Conservation (phyloP, 2,888 invertebrate genomes). For the Leptinotarsa tumamoca region DNA sequence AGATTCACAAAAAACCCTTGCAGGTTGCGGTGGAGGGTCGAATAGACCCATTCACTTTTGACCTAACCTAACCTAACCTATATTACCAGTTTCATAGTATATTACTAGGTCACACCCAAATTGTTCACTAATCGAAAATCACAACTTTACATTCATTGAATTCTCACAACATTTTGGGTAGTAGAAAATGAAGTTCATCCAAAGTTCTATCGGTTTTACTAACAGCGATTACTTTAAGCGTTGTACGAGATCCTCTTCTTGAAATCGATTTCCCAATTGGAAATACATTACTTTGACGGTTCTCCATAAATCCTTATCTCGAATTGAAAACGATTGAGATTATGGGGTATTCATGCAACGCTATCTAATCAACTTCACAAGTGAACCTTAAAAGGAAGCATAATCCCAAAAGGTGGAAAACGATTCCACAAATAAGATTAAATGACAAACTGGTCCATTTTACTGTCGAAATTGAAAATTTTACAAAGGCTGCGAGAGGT, state of each 20-base stretch:
- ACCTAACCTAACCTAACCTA: too few species aligned
- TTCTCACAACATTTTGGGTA: too few species aligned
- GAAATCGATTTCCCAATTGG: neutral
- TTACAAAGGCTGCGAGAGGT: neutral
- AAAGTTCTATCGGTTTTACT: too few species aligned
- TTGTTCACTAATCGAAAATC: too few species aligned
- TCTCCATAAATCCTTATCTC: conserved; percentile 1
- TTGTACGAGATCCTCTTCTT: neutral
- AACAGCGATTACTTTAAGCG: too few species aligned
- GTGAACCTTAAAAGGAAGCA: neutral
- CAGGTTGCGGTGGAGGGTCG: too few species aligned
- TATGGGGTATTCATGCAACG: neutral
- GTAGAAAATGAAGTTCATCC: too few species aligned
- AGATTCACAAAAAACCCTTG: too few species aligned
- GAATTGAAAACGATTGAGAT: conserved; percentile 5
- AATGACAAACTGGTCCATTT: neutral
- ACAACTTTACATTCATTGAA: too few species aligned
- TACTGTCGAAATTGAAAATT: neutral
- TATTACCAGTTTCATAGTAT: too few species aligned
- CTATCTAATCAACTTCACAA: conserved; percentile 2
- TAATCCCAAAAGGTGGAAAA: neutral
- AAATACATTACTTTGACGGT: neutral
- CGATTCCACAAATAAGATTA: neutral
- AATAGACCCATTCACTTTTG: too few species aligned
- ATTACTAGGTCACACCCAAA: too few species aligned